phyloP scores from a whole-genome alignment of 2,113 vertebrate species.

The Uria aalge region DNA sequence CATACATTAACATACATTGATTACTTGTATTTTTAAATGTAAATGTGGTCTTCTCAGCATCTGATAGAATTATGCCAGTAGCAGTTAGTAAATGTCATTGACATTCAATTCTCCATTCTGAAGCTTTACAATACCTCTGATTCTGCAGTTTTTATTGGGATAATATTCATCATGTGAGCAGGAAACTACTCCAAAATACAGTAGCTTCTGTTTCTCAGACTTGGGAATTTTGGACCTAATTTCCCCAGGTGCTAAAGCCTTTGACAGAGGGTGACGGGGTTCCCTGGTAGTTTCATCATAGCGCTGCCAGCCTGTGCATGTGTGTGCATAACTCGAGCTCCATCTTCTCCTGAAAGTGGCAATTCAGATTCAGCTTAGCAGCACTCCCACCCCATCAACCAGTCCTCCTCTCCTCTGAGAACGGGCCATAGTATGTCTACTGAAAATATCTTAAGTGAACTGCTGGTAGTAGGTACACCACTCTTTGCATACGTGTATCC shows the following conservation, averaged over 20 bases:
- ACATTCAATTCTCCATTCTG: background rate
- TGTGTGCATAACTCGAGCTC: background rate
- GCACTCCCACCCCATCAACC: background rate
- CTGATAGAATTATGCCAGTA: slow-evolving; percentile 25
- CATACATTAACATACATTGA: slow-evolving; percentile 37
- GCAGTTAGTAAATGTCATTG: background rate
- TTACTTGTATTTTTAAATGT: slow-evolving; percentile 31
- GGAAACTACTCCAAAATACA: background rate
- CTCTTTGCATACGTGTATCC: background rate
- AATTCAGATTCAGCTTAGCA: background rate
- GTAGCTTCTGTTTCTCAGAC: background rate
- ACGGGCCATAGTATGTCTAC: accelerated
- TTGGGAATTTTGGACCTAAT: accelerated
- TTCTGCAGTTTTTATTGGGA: background rate
- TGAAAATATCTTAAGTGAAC: background rate
- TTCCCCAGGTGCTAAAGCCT: background rate
- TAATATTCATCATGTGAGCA: background rate
- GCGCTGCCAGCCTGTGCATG: accelerated
- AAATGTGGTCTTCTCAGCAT: slow-evolving; percentile 33
- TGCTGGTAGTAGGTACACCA: background rate
- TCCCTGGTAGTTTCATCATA: background rate
- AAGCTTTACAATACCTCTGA: background rate
- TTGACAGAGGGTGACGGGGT: background rate
- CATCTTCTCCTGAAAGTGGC: background rate
- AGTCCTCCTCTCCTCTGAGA: background rate